A percentile compares a stretch with the other conserved stretches of the same genome.
phyloP scores from a whole-genome alignment of 2,888 invertebrate species.

The Thera britannica region DNA sequence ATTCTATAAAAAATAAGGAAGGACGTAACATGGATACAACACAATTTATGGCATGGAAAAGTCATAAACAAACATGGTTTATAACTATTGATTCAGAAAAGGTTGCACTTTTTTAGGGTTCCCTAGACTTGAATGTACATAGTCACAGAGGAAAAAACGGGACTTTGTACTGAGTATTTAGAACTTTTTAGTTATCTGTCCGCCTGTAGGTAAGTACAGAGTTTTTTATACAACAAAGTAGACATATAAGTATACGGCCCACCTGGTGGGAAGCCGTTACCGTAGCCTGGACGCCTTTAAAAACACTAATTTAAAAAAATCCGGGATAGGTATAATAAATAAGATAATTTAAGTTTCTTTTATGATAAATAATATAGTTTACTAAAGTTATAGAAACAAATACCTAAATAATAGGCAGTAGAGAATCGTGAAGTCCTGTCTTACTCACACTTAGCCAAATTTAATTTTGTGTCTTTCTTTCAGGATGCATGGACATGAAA shows the following conservation, averaged over 20 bases:
- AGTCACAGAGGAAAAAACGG: neutral
- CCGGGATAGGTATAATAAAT: no score
- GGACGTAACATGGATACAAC: slow-evolving; percentile 63
- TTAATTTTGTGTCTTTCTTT: neutral
- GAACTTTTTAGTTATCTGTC: no score
- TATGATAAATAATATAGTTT: no score
- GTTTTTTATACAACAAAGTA: no score
- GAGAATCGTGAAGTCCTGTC: neutral
- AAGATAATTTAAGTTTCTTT: no score
- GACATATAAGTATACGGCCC: no score
- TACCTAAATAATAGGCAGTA: neutral
- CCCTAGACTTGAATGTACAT: neutral
- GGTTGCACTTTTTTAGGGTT: slow-evolving; percentile 9
- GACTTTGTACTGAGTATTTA: no score
- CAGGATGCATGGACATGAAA: neutral
- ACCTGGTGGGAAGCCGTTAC: no score
- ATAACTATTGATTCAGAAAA: slow-evolving; percentile 20
- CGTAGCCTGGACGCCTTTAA: no score
- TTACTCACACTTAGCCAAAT: neutral
- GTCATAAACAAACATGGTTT: slow-evolving; percentile 27
- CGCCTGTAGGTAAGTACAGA: no score
- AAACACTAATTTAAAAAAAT: no score
- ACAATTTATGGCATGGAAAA: slow-evolving; percentile 34
- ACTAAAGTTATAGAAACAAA: neutral
- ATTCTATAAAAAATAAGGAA: slow-evolving; percentile 79